These are phyloP conservation scores for Acleris holmiana DNA, from an alignment of 2,888 invertebrate species.

Conservation along the genomic window DNA sequence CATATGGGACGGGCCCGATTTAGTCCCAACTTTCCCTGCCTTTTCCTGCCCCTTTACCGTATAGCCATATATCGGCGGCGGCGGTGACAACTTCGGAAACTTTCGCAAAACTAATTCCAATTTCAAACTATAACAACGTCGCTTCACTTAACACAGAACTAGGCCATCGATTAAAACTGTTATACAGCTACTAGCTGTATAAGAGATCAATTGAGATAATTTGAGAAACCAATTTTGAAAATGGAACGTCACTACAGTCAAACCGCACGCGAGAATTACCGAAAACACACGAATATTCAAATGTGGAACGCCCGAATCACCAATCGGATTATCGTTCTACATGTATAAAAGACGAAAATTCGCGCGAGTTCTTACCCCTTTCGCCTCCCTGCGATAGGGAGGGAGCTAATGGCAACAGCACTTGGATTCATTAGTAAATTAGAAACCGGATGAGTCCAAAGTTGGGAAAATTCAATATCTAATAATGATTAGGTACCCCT, in stretches of 20 bases:
- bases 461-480: slow-evolving; percentile 85
- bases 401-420: slow-evolving; percentile 77
- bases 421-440: slow-evolving; percentile 85
- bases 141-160: slow-evolving; percentile 29
- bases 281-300: slow-evolving; percentile 76
- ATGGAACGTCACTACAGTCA: slow-evolving; percentile 57
- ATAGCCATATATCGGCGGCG: slow-evolving; percentile 11
- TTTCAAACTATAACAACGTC: slow-evolving; percentile 14
- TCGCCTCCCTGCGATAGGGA: slow-evolving; percentile 51
- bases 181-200: slow-evolving; percentile 5
- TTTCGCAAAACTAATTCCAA: slow-evolving; percentile 33
- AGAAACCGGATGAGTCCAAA: slow-evolving; percentile 85
- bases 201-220: slow-evolving; percentile 25
- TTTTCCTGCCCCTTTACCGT: slow-evolving; percentile 37
- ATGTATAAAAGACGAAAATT: slow-evolving; percentile 84
- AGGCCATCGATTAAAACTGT: slow-evolving; percentile 25
- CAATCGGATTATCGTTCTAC: slow-evolving; percentile 83
- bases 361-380: slow-evolving; percentile 77
- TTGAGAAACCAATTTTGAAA: slow-evolving; percentile 52
- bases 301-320: slow-evolving; percentile 79
- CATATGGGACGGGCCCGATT: slow-evolving; percentile 42
- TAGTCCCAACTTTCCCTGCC: slow-evolving; percentile 37
- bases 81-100: slow-evolving; percentile 23
- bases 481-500: slow-evolving; percentile 78
- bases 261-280: slow-evolving; percentile 61